These are phyloP conservation scores for Tridacna crocea DNA, from an alignment of 2,888 invertebrate species.

Conservation along the genomic window DNA sequence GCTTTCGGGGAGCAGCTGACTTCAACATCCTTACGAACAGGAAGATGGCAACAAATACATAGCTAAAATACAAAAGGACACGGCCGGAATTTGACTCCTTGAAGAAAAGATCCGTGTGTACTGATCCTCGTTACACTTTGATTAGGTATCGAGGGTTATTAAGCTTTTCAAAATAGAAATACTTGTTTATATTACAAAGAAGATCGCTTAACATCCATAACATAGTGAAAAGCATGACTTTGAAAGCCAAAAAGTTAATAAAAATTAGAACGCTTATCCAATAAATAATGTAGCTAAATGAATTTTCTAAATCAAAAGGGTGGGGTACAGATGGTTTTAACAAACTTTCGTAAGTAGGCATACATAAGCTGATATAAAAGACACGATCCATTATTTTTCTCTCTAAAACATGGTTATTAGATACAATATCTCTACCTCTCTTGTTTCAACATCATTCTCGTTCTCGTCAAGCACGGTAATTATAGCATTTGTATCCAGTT, in stretches of 20 bases:
- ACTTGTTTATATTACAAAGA: neutral
- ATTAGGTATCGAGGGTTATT: too few species aligned
- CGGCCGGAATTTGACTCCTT: too few species aligned
- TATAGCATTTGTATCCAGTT: constrained; percentile 3
- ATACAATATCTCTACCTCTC: constrained; percentile 15
- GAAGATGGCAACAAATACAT: too few species aligned
- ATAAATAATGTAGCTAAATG: too few species aligned
- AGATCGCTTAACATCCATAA: neutral
- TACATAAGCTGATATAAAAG: neutral
- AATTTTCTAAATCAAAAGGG: neutral
- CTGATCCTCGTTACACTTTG: too few species aligned
- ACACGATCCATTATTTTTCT: neutral
- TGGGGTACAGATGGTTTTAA: neutral
- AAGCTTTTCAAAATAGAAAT: neutral
- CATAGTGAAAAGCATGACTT: neutral
- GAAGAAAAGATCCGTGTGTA: too few species aligned
- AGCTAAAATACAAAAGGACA: too few species aligned
- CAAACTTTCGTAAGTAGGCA: neutral
- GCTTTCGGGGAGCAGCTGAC: neutral
- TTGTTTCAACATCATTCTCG: neutral
- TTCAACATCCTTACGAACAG: too few species aligned
- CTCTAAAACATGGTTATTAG: neutral
- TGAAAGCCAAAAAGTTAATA: neutral
- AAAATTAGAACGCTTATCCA: too few species aligned
- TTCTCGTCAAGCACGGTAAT: constrained; percentile 7